Percentiles rank a stretch among this genome's conserved stretches.
Conservation (phyloP, 2,797 vertebrate species). For the Danio jaintianensis region DNA sequence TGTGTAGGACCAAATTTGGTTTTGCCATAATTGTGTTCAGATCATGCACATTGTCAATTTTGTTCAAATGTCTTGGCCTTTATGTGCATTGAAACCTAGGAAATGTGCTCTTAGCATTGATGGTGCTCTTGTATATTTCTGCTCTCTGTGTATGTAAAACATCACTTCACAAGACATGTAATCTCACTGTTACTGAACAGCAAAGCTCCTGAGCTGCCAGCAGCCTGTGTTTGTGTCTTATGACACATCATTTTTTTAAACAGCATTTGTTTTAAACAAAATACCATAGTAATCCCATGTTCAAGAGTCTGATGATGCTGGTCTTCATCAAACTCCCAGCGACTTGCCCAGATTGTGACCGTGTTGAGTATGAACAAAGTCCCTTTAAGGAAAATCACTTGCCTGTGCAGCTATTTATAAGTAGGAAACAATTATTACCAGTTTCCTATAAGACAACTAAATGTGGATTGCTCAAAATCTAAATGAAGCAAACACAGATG, state of each 20-base stretch:
- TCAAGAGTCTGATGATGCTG: conserved; percentile 30
- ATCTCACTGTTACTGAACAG: not conserved
- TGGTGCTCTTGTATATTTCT: not conserved
- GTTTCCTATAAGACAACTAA: not conserved
- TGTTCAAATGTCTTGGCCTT: too few species aligned
- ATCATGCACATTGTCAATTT: too few species aligned
- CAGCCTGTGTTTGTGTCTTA: conserved; percentile 40
- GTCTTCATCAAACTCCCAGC: conserved; percentile 24
- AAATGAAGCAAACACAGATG: not conserved
- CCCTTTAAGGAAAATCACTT: conserved; percentile 22
- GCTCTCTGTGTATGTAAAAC: conserved; percentile 4
- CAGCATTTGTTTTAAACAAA: conserved; percentile 42
- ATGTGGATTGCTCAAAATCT: not conserved
- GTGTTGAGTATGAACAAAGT: conserved; percentile 21
- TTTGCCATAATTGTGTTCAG: too few species aligned
- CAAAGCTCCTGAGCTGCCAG: not conserved
- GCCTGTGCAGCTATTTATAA: not conserved
- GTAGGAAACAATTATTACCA: not conserved
- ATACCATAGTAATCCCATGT: conserved; percentile 49
- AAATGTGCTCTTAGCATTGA: not conserved
- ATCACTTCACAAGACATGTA: not conserved
- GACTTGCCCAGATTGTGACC: not conserved
- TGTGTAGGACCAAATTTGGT: too few species aligned
- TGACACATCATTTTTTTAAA: conserved; percentile 39
- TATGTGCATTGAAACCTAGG: not conserved